Evolutionary conservation across 2,888 invertebrate species (phyloP).

Genomic region (Conus canariensis): DNA sequence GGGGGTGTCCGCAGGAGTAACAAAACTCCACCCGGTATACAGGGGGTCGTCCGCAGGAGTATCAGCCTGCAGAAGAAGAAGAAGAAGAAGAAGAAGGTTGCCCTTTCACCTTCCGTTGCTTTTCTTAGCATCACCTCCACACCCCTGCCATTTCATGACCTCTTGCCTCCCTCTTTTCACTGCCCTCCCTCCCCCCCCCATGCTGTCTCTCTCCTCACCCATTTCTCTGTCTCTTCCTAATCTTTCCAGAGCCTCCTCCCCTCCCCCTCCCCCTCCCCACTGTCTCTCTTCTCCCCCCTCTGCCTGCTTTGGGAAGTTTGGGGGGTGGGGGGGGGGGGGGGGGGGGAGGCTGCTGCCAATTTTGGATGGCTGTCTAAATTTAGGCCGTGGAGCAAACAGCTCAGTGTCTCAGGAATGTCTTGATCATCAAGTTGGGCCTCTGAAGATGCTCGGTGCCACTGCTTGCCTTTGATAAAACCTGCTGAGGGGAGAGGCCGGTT

Average conservation of each 20-base stretch:
- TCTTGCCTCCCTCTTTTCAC: background rate
- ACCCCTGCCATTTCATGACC: background rate
- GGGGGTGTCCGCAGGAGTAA: no score
- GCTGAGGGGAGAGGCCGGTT: background rate
- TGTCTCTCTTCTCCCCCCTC: no score
- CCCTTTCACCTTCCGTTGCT: background rate
- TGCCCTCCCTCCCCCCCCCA: background rate
- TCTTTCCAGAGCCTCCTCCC: background rate
- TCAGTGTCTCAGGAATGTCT: slow-evolving; percentile 37
- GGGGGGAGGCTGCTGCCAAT: slow-evolving; percentile 12
- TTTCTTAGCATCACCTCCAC: background rate
- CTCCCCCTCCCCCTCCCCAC: background rate
- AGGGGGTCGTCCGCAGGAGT: no score
- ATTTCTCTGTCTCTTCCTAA: background rate
- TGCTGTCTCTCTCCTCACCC: background rate
- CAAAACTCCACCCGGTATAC: no score
- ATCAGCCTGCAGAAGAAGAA: no score
- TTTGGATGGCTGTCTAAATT: slow-evolving; percentile 37
- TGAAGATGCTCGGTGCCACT: background rate
- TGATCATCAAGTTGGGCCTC: slow-evolving; percentile 21
- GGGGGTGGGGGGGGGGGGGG: no score
- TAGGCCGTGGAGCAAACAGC: slow-evolving; percentile 24
- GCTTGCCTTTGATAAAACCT: slow-evolving; percentile 23
- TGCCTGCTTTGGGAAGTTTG: no score
- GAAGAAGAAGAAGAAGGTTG: no score